A percentile compares a stretch with the other conserved stretches of the same genome.
Conservation (phyloP, 1,140 invertebrate genomes). For the Ceratina calcarata region DNA sequence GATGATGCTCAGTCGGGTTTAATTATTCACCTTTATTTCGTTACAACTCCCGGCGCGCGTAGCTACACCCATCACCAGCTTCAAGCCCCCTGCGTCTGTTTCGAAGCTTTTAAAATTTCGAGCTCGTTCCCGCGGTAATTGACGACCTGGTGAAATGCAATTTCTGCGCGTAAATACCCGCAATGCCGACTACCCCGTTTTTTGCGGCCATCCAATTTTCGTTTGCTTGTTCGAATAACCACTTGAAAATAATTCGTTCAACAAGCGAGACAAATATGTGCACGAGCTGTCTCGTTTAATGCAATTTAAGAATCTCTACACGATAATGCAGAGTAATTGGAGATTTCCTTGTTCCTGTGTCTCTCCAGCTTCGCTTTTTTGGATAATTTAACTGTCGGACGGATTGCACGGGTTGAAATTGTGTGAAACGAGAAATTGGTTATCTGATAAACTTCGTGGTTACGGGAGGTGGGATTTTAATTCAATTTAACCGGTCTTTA, state of each 20-base stretch:
- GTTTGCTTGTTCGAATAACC: not conserved
- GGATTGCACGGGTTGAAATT: not conserved
- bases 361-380: not conserved
- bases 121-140: constrained; percentile 20
- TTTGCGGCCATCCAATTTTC: constrained; percentile 34
- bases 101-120: constrained; percentile 28
- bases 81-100: not conserved
- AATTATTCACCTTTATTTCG: constrained; percentile 45
- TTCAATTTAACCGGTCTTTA: not conserved
- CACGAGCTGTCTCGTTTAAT: not conserved
- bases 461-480: not conserved
- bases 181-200: not conserved
- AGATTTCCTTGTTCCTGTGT: no score
- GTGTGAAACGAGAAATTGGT: not conserved
- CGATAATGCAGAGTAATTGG: not conserved
- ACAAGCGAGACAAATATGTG: not conserved
- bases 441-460: not conserved
- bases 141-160: constrained; percentile 33
- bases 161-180: constrained; percentile 32
- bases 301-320: constrained; percentile 1
- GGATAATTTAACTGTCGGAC: not conserved
- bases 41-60: constrained; percentile 1
- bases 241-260: constrained; percentile 23
- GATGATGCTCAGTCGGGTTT: not conserved
- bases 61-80: no score